Percentiles rank a stretch among this genome's conserved stretches.
These are phyloP conservation scores for Centroberyx gerrardi DNA, from an alignment of 2,797 vertebrate genomes.

Conservation along the genomic window DNA sequence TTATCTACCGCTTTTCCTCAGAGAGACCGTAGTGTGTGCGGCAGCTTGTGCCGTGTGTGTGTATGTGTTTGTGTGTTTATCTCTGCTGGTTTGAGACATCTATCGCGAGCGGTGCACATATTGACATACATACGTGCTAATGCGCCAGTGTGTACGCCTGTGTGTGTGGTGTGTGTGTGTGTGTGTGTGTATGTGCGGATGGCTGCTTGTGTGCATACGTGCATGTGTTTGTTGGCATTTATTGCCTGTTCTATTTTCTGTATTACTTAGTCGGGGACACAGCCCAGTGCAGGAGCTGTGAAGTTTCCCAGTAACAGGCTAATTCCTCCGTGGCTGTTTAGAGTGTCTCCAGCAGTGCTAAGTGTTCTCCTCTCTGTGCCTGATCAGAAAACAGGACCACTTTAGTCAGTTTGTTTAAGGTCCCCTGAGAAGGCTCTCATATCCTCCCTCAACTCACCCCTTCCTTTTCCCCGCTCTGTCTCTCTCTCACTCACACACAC, in stretches of 20 bases:
- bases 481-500: conserved; percentile 23
- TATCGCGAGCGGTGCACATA: conserved; percentile 21
- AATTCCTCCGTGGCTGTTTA: conserved; percentile 86
- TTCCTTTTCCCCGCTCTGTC: conserved; percentile 52
- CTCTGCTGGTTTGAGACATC: conserved; percentile 38
- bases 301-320: conserved; percentile 79
- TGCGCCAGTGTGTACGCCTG: conserved; percentile 42
- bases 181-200: conserved; percentile 11
- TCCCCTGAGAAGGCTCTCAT: conserved; percentile 81
- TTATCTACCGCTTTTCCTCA: conserved; percentile 68
- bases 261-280: conserved; percentile 69
- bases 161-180: conserved; percentile 7
- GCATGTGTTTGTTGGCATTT: conserved; percentile 69
- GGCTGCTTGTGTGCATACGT: conserved; percentile 23
- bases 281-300: conserved; percentile 73
- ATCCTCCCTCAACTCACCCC: conserved; percentile 69
- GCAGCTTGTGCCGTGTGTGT: conserved; percentile 31
- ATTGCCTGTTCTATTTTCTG: conserved; percentile 76
- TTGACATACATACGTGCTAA: conserved; percentile 52
- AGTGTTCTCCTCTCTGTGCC: conserved; percentile 82
- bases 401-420: conserved; percentile 85
- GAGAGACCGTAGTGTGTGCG: conserved; percentile 60
- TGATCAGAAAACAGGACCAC: conserved; percentile 86
- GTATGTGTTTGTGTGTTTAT: conserved; percentile 66
- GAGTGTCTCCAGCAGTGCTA: conserved; percentile 82